These are phyloP conservation scores for Eilema caniola DNA, from an alignment of 2,888 invertebrate genomes.

Conservation along the genomic window DNA sequence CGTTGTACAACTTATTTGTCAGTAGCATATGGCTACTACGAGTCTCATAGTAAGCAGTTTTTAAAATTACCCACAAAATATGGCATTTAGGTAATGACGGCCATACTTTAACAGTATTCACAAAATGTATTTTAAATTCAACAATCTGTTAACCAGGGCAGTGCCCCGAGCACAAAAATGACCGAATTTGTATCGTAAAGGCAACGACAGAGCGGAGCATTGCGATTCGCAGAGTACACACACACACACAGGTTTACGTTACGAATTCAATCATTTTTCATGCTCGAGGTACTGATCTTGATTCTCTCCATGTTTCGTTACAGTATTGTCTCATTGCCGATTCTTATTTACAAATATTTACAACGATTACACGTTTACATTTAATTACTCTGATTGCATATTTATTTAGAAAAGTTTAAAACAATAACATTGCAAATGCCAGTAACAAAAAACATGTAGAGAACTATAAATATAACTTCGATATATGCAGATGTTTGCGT, in stretches of 20 bases:
- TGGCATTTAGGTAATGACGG: not conserved
- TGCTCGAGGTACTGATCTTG: not conserved
- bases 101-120: conserved; percentile 5
- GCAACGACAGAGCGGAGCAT: no score
- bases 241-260: no score
- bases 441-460: conserved; percentile 3
- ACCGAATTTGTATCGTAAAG: no score
- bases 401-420: not conserved
- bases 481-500: not conserved
- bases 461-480: not conserved
- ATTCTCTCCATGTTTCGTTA: conserved; percentile 4
- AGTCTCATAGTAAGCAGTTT: not conserved
- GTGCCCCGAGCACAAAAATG: no score
- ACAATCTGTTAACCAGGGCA: not conserved
- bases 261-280: no score
- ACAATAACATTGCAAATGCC: not conserved
- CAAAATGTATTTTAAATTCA: conserved; percentile 7
- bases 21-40: not conserved
- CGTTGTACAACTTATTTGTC: not conserved
- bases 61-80: not conserved
- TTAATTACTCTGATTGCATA: not conserved
- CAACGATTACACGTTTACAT: not conserved
- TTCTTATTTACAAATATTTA: not conserved
- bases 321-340: not conserved
- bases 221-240: no score